Evolutionary conservation across 1,140 invertebrate genomes (phyloP).

Genomic region (Hormaphis cornu): DNA sequence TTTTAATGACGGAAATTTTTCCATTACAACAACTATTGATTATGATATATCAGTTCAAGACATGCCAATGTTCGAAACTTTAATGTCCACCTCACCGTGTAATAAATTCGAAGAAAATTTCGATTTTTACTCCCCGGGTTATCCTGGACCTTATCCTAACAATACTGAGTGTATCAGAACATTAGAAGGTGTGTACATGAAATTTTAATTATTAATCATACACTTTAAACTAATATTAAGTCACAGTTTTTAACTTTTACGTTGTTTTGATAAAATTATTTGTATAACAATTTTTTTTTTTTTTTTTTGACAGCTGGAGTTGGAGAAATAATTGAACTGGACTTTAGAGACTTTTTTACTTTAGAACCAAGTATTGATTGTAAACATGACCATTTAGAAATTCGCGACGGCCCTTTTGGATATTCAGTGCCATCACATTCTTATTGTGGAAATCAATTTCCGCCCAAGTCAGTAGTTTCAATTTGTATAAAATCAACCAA

Average conservation of each 20-base stretch:
- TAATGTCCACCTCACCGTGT: background rate
- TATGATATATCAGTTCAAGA: constrained; percentile 19
- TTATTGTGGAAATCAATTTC: constrained; percentile 68
- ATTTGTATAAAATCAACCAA: background rate
- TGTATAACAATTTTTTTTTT: background rate
- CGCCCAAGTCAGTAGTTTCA: constrained; percentile 48
- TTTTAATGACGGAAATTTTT: background rate
- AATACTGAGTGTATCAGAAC: constrained; percentile 58
- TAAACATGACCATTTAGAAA: constrained; percentile 72
- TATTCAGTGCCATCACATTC: constrained; percentile 59
- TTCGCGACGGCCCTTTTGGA: constrained; percentile 74
- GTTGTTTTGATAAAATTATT: background rate
- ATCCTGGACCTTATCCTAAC: constrained; percentile 57
- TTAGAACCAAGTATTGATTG: constrained; percentile 66
- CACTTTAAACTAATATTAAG: background rate
- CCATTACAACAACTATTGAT: background rate
- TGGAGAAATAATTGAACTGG: constrained; percentile 63
- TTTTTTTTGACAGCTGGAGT: constrained; percentile 55
- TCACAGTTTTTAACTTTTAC: background rate
- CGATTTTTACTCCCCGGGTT: constrained; percentile 66
- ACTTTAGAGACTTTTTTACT: constrained; percentile 72
- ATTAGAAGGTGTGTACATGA: constrained; percentile 53
- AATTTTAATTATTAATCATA: background rate
- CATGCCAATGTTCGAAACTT: background rate
- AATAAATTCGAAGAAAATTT: constrained; percentile 40